Evolutionary conservation across 2,113 vertebrate species (phyloP).

Genomic region (Malurus alboscapulatus): DNA sequence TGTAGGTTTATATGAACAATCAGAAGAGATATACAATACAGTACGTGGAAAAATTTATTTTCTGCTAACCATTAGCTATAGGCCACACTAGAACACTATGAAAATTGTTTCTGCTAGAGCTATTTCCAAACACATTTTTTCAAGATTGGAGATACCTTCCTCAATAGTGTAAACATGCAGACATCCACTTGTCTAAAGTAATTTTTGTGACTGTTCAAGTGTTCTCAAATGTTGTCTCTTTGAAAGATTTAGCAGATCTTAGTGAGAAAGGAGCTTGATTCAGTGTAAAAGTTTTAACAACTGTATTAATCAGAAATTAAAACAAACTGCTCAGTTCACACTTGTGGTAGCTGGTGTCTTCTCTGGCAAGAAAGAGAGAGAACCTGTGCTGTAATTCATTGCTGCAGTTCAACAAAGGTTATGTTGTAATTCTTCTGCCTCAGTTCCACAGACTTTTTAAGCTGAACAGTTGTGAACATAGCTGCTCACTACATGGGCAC

Average conservation of each 20-base stretch:
- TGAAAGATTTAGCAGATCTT: not conserved
- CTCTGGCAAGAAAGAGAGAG: not conserved
- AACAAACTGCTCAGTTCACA: not conserved
- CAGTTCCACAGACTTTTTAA: not conserved
- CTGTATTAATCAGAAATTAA: not conserved
- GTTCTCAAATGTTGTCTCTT: not conserved
- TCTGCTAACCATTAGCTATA: not conserved
- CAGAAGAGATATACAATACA: not conserved
- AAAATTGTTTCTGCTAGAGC: not conserved
- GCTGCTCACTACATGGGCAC: not conserved
- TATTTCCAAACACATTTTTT: not conserved
- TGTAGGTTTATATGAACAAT: not conserved
- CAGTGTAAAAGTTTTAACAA: not conserved
- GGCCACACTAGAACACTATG: not conserved
- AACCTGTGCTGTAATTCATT: not conserved
- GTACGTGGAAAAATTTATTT: not conserved
- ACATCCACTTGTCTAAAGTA: not conserved
- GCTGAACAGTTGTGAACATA: not conserved
- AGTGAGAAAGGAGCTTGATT: not conserved
- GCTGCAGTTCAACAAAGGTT: not conserved
- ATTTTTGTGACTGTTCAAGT: not conserved
- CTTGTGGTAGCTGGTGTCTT: not conserved
- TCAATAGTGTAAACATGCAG: not conserved
- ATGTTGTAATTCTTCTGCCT: fast-evolving
- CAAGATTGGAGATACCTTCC: not conserved